Conservation (phyloP, 1,140 invertebrate genomes). For the Ptiloglossa arizonensis region DNA sequence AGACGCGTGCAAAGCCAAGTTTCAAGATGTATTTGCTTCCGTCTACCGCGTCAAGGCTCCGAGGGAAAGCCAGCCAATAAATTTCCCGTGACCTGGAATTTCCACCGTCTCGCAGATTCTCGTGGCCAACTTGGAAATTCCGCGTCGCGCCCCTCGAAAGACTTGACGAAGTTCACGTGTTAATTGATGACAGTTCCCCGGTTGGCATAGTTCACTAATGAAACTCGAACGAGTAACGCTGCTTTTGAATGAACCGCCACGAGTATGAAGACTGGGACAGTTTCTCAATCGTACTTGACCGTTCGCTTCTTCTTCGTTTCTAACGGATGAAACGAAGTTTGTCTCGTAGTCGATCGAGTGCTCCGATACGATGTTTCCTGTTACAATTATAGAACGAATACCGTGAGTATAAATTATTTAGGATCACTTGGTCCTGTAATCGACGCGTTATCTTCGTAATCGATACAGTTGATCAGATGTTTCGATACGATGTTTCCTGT, state of each 20-base stretch:
- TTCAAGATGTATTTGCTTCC: conserved; percentile 62
- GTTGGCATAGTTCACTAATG: neutral
- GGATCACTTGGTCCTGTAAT: too few species aligned
- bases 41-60: neutral
- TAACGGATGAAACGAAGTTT: too few species aligned
- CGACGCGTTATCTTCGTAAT: too few species aligned
- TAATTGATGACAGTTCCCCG: conserved; percentile 26
- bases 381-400: too few species aligned
- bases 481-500: too few species aligned
- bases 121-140: conserved; percentile 21
- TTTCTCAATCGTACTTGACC: neutral
- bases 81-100: conserved; percentile 46
- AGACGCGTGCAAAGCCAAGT: conserved; percentile 33
- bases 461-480: too few species aligned
- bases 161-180: conserved; percentile 19
- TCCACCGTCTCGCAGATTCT: conserved; percentile 16
- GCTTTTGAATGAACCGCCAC: neutral
- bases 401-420: too few species aligned
- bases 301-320: too few species aligned
- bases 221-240: neutral
- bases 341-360: too few species aligned
- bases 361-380: too few species aligned
- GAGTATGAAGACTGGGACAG: neutral
- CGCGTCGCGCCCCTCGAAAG: neutral
- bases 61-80: conserved; percentile 36